phyloP scores from a whole-genome alignment of 1,140 invertebrate genomes.

The Drosophila arawakana region DNA sequence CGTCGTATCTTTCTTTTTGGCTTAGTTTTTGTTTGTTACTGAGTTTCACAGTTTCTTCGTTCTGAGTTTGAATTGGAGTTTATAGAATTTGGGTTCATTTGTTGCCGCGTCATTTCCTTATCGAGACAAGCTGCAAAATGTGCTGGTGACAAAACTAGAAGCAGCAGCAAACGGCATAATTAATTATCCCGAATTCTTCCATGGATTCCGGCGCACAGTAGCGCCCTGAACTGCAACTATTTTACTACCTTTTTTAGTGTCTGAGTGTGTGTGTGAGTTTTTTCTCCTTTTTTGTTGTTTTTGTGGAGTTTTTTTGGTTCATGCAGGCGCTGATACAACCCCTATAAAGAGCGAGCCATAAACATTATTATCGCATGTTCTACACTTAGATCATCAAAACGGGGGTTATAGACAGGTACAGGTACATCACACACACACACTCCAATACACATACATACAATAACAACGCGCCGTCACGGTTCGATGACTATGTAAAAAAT shows the following conservation, averaged over 20 bases:
- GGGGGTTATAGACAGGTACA: constrained; percentile 65
- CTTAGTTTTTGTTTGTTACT: too few species aligned
- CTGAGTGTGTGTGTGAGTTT: background rate
- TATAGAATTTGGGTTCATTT: constrained; percentile 36
- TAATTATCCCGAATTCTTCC: constrained; percentile 68
- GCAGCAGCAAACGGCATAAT: constrained; percentile 62
- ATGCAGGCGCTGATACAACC: constrained; percentile 69
- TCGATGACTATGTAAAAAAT: constrained; percentile 75
- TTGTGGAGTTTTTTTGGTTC: constrained; percentile 26
- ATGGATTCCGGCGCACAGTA: constrained; percentile 28
- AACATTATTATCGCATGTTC: constrained; percentile 81
- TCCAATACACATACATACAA: constrained; percentile 2
- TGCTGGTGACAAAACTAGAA: constrained; percentile 27
- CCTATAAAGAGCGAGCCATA: constrained; percentile 70
- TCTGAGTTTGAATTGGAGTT: constrained; percentile 6
- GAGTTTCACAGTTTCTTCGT: too few species aligned
- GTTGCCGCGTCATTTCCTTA: constrained; percentile 77
- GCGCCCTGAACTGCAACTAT: constrained; percentile 6
- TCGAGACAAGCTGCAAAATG: constrained; percentile 64
- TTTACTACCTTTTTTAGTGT: constrained; percentile 12
- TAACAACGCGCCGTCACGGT: constrained; percentile 68
- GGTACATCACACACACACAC: constrained; percentile 59
- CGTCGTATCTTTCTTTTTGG: constrained; percentile 25
- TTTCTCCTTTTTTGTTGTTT: background rate
- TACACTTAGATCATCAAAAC: constrained; percentile 78